Evolutionary conservation across 1,140 invertebrate genomes (phyloP), one percentile per base, ranked within the genome.

Genomic region (Drosophila ohnishii): DNA sequence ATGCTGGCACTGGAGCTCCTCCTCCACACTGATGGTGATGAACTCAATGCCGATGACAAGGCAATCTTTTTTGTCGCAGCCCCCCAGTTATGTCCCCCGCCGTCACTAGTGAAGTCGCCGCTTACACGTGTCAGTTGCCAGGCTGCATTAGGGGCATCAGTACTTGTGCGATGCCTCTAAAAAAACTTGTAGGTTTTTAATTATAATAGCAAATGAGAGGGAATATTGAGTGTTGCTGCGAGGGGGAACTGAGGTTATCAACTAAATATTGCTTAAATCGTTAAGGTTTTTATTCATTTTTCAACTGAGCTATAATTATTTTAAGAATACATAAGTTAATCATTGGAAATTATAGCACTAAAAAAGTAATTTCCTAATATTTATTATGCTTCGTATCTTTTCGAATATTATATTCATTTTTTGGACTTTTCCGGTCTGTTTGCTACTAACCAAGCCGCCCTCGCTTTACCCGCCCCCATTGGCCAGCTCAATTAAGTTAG

Each of bases 121-220:
- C 64, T 82, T 82, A 78, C 82, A 78, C 75, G 83, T 78, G 82
- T 85, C 82, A 64, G 62, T 67, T 77, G 67, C 81, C 42, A 30
- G 58, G 45, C 64, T 82, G 48, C 77, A 70, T 71, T 66, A 62
- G 34, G 51, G 40, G 13, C n/a, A 56, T 22, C 51, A 78, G 65
- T 86, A 70, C 74, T 82, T 86, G 61, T 63, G 61, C 65, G 59
- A 34, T 19, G 80, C 50, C 62, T 62, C 57, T 51, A 34, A 64
- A 50, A 50, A 65, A 85, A 85, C 67, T 77, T 70, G 78, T 37
- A 62, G 57, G 44, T 65, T 85, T 85, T 80, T 85, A 84, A 84
- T 84, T 84, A 84, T 80, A 63, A 25, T 66, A 45, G 66, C 64
- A 64, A 50, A 72, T 53, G n/a, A 28, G 30, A 45, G 25, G 25